Percentiles rank a stretch among this genome's conserved stretches.
phyloP scores from a whole-genome alignment of 2,888 invertebrate species.

The Danaus chrysippus region DNA sequence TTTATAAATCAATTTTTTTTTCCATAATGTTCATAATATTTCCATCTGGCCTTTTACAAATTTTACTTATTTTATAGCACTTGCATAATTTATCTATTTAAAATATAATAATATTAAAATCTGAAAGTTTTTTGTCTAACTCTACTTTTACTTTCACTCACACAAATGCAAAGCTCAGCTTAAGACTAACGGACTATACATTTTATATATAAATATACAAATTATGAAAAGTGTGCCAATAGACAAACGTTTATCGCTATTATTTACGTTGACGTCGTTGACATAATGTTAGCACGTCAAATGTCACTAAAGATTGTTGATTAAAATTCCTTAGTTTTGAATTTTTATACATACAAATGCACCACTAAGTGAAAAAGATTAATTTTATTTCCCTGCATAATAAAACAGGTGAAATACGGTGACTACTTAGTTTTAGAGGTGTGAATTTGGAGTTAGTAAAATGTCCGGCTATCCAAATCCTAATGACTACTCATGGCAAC shows the following conservation, averaged over 20 bases:
- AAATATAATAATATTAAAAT: no score
- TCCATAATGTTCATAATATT: no score
- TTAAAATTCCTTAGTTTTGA: not conserved
- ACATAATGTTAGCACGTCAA: conserved; percentile 2
- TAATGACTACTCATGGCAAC: conserved; percentile 69
- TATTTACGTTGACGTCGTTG: not conserved
- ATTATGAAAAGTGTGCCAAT: not conserved
- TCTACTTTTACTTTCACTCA: no score
- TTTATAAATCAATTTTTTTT: no score
- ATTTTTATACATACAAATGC: no score
- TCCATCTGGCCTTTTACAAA: no score
- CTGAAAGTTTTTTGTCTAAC: no score
- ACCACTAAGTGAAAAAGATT: not conserved
- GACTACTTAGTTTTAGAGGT: not conserved
- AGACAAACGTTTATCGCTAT: not conserved
- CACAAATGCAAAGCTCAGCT: no score
- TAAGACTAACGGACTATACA: no score
- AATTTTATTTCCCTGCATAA: not conserved
- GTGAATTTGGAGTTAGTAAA: conserved; percentile 4
- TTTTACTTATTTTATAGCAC: no score
- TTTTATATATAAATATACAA: no score
- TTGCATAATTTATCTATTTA: no score
- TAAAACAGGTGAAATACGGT: not conserved
- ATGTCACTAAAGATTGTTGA: conserved; percentile 3
- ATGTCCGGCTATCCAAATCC: conserved; percentile 69